Evolutionary conservation across 2,888 invertebrate genomes (phyloP), one percentile per base, ranked within the genome.

Genomic region (Plutella xylostella): DNA sequence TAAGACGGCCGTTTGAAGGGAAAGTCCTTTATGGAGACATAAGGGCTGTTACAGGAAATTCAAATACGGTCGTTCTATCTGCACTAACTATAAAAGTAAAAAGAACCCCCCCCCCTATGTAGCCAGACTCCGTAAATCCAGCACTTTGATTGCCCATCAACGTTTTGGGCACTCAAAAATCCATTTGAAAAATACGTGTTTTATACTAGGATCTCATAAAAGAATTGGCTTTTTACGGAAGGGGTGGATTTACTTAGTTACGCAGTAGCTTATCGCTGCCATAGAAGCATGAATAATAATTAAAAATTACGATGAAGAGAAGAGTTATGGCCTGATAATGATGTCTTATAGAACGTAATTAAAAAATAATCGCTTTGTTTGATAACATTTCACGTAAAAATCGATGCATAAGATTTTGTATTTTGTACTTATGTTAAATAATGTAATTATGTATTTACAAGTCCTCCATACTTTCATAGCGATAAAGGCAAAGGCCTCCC

Each of bases 161-260:
- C 78, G 65, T 74, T 70, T 71, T 58, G 67, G 68, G 76, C 72
- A 79, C 84, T 85, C 77, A 80, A 82, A 80, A 78, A 82, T 82
- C 82, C 83, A 83, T 84, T 83, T 77, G 71, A 79, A 77, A 79
- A 75, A 73, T 76, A 73, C 66, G 65, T 67, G 62, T 75, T 80
- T 77, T 73, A 73, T 72, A 65, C 55, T 53, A 48, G 49, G 51
- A 46, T 54, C 62, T 58, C 57, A 60, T 65, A 61, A 64, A 57
- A 65, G 65, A 67, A 68, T 71, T 66, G 68, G 61, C 61, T 55
- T 60, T 65, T 63, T 54, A 39, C 18, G 47, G 61, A 66, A 66
- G 66, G 69, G 63, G 61, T 57, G 60, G 7, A 5, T 25, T 9
- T 25, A 25, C 25, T 25, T 25, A 28, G 28, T 3, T 6, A 28